A percentile compares a stretch with the other conserved stretches of the same genome.
Evolutionary conservation across 2,888 invertebrate species (phyloP).

Genomic region (Chromoteleia sp.): DNA sequence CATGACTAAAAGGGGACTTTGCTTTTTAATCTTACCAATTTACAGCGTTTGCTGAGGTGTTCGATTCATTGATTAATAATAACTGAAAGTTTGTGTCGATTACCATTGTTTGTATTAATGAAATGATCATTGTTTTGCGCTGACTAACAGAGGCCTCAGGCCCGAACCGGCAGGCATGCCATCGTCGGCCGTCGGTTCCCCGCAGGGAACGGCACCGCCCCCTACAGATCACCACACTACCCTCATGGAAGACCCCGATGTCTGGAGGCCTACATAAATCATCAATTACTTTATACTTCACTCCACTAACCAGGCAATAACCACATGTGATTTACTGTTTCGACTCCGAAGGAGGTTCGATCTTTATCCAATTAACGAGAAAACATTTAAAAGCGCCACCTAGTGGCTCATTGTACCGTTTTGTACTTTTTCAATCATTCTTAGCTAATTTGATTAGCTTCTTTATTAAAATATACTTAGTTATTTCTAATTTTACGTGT

Average conservation of each 20-base stretch:
- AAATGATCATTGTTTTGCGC: slow-evolving; percentile 64
- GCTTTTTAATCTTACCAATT: neutral
- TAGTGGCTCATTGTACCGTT: no score
- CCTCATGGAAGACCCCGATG: slow-evolving; percentile 96
- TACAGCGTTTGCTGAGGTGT: slow-evolving; percentile 2
- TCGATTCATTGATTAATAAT: neutral
- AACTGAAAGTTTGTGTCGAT: slow-evolving; percentile 2
- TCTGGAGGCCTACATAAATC: slow-evolving; percentile 96
- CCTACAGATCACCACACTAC: slow-evolving; percentile 91
- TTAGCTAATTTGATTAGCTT: no score
- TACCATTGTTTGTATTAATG: slow-evolving; percentile 15
- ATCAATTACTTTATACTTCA: slow-evolving; percentile 80
- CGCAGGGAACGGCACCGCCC: slow-evolving; percentile 87
- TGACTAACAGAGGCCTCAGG: slow-evolving; percentile 90
- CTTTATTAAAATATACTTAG: no score
- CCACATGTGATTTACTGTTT: slow-evolving; percentile 75
- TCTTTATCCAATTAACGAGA: neutral
- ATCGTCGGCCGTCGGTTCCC: slow-evolving; percentile 87
- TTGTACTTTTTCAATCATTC: no score
- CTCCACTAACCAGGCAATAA: slow-evolving; percentile 84
- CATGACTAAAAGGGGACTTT: neutral
- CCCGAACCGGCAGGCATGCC: slow-evolving; percentile 89
- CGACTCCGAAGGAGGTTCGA: slow-evolving; percentile 45
- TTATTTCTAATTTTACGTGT: no score
- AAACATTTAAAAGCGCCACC: no score